Percentiles rank a stretch among this genome's conserved stretches.
Evolutionary conservation across 2,888 invertebrate species (phyloP).

Genomic region (Pachycephus smyrnensis): DNA sequence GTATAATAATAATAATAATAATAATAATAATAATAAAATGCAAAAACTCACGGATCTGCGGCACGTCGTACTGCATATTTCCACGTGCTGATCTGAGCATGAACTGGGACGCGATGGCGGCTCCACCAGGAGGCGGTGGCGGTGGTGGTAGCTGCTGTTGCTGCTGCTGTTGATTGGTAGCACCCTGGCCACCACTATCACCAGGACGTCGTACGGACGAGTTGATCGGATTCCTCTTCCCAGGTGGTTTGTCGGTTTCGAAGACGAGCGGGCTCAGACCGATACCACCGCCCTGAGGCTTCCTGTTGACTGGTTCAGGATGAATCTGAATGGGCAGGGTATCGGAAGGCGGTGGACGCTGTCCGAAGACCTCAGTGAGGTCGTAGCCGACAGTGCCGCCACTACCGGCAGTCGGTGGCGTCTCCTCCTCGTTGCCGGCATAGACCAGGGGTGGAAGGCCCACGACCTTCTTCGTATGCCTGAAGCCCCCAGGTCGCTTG

Average conservation of each 20-base stretch:
- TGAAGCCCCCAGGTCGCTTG: conserved; percentile 20
- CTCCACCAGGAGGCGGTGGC: conserved; percentile 64
- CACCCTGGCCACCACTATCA: conserved; percentile 28
- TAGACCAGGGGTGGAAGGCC: conserved; percentile 22
- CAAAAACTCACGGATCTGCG: conserved; percentile 79
- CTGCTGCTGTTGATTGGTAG: conserved; percentile 17
- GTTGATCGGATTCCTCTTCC: conserved; percentile 39
- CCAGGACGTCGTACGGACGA: not conserved
- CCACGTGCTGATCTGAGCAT: conserved; percentile 83
- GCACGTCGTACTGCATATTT: conserved; percentile 85
- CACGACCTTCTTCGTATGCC: conserved; percentile 19
- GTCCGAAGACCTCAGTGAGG: conserved; percentile 21
- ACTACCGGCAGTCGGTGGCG: conserved; percentile 11
- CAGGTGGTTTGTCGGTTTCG: conserved; percentile 41
- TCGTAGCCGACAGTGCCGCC: conserved; percentile 5
- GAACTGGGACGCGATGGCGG: conserved; percentile 78
- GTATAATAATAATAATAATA: too few relatives aligned
- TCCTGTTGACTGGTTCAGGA: not conserved
- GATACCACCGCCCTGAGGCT: conserved; percentile 28
- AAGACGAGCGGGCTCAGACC: conserved; percentile 39
- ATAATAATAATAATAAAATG: too few relatives aligned
- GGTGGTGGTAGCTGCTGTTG: conserved; percentile 61
- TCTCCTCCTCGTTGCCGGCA: conserved; percentile 21
- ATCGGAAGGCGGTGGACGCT: conserved; percentile 9
- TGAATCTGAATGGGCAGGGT: too few relatives aligned